These are phyloP conservation scores for Phrynocephalus guinanensis DNA, from an alignment of 2,797 vertebrate genomes.

Conservation along the genomic window DNA sequence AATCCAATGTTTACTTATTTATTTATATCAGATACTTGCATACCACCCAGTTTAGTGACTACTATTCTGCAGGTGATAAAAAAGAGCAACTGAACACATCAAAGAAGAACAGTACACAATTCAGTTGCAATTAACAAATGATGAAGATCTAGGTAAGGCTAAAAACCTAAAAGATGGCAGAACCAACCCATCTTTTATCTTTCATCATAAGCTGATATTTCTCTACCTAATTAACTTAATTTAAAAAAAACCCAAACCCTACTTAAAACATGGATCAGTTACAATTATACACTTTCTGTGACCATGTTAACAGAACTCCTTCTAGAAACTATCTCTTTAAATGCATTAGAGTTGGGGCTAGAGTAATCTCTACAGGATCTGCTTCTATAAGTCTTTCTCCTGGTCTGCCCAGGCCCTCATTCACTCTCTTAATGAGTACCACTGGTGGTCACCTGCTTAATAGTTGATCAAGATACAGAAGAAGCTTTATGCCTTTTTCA, in stretches of 20 bases:
- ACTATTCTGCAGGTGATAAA: too few species aligned
- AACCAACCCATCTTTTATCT: too few species aligned
- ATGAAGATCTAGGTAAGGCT: too few species aligned
- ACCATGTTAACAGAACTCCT: not conserved
- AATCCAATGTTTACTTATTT: slow-evolving; percentile 50
- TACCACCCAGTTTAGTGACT: too few species aligned
- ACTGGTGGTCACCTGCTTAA: too few species aligned
- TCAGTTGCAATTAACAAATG: too few species aligned
- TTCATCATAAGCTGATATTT: slow-evolving; percentile 69
- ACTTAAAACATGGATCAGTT: slow-evolving; percentile 51
- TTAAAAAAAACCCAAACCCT: slow-evolving; percentile 57
- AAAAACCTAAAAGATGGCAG: too few species aligned
- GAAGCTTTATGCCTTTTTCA: too few species aligned
- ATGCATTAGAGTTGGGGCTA: not conserved
- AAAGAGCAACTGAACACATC: too few species aligned
- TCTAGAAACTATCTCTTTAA: not conserved
- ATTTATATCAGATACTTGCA: too few species aligned
- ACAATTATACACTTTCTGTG: slow-evolving; percentile 67
- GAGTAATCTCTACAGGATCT: not conserved
- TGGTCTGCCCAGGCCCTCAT: not conserved
- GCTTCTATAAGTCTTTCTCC: not conserved
- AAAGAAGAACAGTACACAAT: too few species aligned
- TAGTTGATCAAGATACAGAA: not conserved
- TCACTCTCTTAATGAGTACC: not conserved
- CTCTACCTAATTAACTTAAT: slow-evolving; percentile 75